Evolutionary conservation across 2,797 vertebrate species (phyloP), one percentile per base, ranked within the genome.

Genomic region (Rousettus madagascariensis): DNA sequence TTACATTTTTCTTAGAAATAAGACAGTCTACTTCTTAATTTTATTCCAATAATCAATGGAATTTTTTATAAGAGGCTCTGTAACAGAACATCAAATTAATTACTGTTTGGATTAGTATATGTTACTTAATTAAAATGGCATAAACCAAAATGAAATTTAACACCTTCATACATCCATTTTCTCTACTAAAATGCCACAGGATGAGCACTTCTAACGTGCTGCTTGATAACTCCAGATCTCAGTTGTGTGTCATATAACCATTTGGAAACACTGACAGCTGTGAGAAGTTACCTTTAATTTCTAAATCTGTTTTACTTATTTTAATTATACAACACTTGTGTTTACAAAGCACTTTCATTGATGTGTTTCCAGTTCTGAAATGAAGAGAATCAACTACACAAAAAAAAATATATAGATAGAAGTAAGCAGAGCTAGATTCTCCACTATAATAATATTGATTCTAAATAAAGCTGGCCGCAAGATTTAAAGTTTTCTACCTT

Each of bases 401-500:
- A 68, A 90, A 93, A 85, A 68, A 51, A 57, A 72, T 33, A 66
- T 61, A 74, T 0, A 88, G 63, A 82, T 0, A 92, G 13, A 87
- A 69, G 41, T 89, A 86, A 90, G 86, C 6, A 74, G 16, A 53
- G 30, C 20, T 86, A 90, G 51, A 41, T 51, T 95, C 72, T 88
- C 72, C 53, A 74, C 63, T 78, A 75, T 5, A 24, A 57, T 28
- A 90, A 66, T 61, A 90, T 0, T 80, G 41, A 93, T 41, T 92
- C 53, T 90, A 90, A 87, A 96, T 46, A 89, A 93, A 93, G 57
- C 78, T 74, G 53, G 71, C 74, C 85, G 3, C 41, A 87, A 87
- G 77, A 86, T 72, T 93, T 78, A 83, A 95, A 87, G 65, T 86
- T 91, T 96, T 90, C 80, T 93, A 72, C 63, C 68, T 96, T 88